Evolutionary conservation across 2,797 vertebrate species (phyloP), one percentile per base, ranked within the genome.

Genomic region (Molossus molossus): DNA sequence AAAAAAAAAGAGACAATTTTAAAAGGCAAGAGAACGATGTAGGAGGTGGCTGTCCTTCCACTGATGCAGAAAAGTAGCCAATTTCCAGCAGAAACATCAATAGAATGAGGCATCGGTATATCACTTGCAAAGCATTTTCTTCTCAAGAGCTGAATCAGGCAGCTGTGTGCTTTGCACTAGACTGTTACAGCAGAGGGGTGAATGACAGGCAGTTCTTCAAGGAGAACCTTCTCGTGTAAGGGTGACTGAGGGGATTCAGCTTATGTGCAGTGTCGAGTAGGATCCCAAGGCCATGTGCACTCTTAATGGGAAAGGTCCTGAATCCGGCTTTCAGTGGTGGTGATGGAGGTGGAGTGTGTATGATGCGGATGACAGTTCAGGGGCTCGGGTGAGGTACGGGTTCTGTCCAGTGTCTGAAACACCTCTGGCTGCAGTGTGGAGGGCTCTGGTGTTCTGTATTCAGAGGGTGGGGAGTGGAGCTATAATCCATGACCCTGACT

Each of bases 81-180:
- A 9, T 92, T 92, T 86, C 13, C 37, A 58, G 60, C 58, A 57
- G 64, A 90, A 70, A 50, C 29, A 18, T 64, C 20, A 29, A 15
- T 6, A 13, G 4, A 33, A 58, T 0, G 4, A 91, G 75, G 17
- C 29, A 12, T 62, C 13, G 4, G 0, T 7, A 7, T n/a, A 1
- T 21, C 69, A 53, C 45, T 77, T 57, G 29, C 25, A 8, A 76
- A 83, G 33, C 15, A 4, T 87, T 88, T 72, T 92, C 40, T 58
- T 69, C 25, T 94, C 25, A 1, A 0, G 13, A n/a, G 73, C 25
- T 10, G 45, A 37, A 14, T 25, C 8, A 1, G 13, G 25, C 6
- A 57, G 33, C 50, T 89, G 0, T 23, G 0, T 48, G 33, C 72
- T 83, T 62, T 45, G 33, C 3, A 5, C 58, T 79, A 3, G 15